Evolutionary conservation across 2,113 vertebrate species (phyloP).

Genomic region (Proteles cristata): DNA sequence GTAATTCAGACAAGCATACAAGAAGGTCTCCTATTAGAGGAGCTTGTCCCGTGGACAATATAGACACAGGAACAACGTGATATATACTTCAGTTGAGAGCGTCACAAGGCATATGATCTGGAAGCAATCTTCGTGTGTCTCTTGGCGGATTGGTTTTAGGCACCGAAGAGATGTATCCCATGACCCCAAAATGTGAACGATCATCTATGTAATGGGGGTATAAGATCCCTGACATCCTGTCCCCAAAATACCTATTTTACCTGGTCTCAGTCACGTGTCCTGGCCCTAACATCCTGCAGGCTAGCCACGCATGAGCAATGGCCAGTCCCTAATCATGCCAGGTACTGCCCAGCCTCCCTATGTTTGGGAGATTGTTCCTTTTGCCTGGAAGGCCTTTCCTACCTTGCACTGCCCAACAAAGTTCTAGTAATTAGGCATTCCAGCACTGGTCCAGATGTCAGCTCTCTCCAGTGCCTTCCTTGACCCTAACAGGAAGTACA

Average conservation of each 20-base stretch:
- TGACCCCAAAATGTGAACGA: not conserved
- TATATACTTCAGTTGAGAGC: not conserved
- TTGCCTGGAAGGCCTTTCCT: not conserved
- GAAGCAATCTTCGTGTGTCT: not conserved
- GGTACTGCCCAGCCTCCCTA: not conserved
- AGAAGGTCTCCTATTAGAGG: not conserved
- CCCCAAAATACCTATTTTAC: not conserved
- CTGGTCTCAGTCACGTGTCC: not conserved
- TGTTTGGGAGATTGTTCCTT: not conserved
- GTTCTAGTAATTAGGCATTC: not conserved
- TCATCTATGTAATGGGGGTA: not conserved
- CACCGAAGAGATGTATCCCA: not conserved
- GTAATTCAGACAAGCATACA: not conserved
- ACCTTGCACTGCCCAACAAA: not conserved
- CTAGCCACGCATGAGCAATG: not conserved
- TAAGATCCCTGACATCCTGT: not conserved
- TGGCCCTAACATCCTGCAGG: not conserved
- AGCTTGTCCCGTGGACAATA: not conserved
- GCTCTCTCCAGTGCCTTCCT: not conserved
- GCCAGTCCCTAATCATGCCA: not conserved
- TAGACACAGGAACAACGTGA: not conserved
- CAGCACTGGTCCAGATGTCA: not conserved
- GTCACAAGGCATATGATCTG: not conserved
- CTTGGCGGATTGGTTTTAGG: not conserved
- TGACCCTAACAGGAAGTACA: slow-evolving; percentile 28